Evolutionary conservation across 2,113 vertebrate genomes (phyloP), one percentile per base, ranked within the genome.

Genomic region (Datnioides undecimradiatus): DNA sequence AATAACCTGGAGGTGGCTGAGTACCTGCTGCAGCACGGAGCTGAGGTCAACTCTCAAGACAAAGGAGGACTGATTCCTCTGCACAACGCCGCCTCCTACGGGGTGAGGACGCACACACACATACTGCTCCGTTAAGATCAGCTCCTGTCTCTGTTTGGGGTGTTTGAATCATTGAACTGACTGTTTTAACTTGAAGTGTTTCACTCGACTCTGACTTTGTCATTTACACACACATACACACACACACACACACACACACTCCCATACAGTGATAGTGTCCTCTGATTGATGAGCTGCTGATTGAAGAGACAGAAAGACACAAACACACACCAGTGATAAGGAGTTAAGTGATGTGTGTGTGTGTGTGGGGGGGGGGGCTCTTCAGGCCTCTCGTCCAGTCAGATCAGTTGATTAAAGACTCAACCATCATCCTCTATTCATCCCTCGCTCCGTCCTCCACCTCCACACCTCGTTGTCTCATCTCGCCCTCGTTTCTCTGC

Each of bases 51-150:
- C 57, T 23, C 57, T 59, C 57, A 59, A 23, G 57, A 98, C 84
- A 97, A 97, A 93, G 97, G 96, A n/a, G 97, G 97, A 58, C 94
- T 98, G 74, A 97, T 98, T 83, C 96, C 97, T 51, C 95, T 98
- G 43, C 97, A 98, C 91, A 97, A 98, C 23, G 97, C 97, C 19
- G 97, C 97, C 31, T 60, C 96, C 8, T 97, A 97, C 19, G 96
- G 97, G 94, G 97, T 97, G 90, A 95, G 71, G n/a, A 19, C 74
- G 34, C 36, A 73, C 52, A 51, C 55, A 49, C 33, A 29, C 34
- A 14, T 33, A 52, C n/a, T n/a, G n/a, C n/a, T n/a, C n/a, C n/a
- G n/a, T n/a, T n/a, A n/a, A n/a, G n/a, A n/a, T n/a, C n/a, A n/a
- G n/a, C n/a, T n/a, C n/a, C n/a, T n/a, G n/a, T n/a, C n/a, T n/a